Base-by-base conservation (phyloP, 2,113 vertebrate species). In the Alouatta palliata region DNA sequence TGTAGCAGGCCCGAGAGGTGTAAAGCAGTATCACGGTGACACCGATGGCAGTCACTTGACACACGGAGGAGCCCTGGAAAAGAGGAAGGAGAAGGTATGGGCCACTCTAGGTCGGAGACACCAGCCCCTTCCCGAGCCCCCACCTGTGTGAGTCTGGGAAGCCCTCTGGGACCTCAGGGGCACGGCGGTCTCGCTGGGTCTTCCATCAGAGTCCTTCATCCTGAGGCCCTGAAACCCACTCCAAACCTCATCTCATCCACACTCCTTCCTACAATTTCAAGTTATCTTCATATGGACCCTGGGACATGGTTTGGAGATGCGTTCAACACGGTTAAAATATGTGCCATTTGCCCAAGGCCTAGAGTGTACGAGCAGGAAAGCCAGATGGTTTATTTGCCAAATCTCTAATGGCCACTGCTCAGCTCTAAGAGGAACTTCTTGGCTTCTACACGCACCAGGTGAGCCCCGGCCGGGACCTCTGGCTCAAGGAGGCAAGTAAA, bases 1-100 rank as follows among this genome's bases (percentile, higher is more conserved):
- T 99, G 98, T 99, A 99, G 98, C 99, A 99, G 97, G 99, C 99
- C 91, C 99, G 98, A 54, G 99, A 99, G 5, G 99, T 96, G 95
- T 99, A 99, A 87, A 99, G 99, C 23, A 99, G 98, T 97, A 99
- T 99, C 97, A 99, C 99, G 3, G 98, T 99, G 97, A 99, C 99
- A 37, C 99, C 99, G 49, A 99, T 98, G 10, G 98, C 98, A 0
- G 99, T 99, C 98, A 99, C 99, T 98, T 99, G 99, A 97, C 99
- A 99, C 96, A 99, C 99, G 0, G 99, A 99, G 21, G 99, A 99
- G 83, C 99, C 99, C 99, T 99, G 98, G 45, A 98, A 98, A 92
- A 97, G 71, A 37, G 1, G 56, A 0, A 95, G 40, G 21, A 0
- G 82, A 52, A 92, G 37, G 37, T 3, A 37, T 27, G 40, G 0